Base-by-base conservation (phyloP, 2,113 vertebrate species). In the Gorsachius goisagi region DNA sequence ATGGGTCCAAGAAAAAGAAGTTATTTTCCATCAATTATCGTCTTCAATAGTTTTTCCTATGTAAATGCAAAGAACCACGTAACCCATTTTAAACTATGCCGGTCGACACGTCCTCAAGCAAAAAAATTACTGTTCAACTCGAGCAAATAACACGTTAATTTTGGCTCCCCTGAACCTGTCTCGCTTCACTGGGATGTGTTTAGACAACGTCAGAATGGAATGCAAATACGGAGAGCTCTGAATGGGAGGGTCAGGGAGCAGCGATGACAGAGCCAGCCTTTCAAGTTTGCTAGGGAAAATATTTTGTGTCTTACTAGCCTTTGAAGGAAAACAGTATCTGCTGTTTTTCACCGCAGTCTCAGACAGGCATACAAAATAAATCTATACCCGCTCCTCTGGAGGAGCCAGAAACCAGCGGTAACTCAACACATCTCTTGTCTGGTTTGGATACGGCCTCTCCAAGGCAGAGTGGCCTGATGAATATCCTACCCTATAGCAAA, bases 321-420 rank as follows among this genome's bases (percentile, higher is more conserved):
- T 80, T 53, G 60, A 89, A 81, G 35, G 6, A 77, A 69, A 85
- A 49, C 5, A 14, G 1, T 22, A 15, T 19, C 35, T 55, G 12
- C 15, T 64, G 32, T 47, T 66, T 56, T 44, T 16, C 32, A 73
- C 24, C 73, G 11, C 11, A 74, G 15, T 27, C 59, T 41, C 68
- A 59, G 62, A 68, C 6, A 52, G 28, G 28, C 3, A 15, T 18
- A 19, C 12, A 49, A 66, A 89, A 88, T 22, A 52, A 47, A 62
- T 7, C 17, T 17, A 15, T 11, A 19, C 4, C 37, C 1, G 0
- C 16, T 84, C 3, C 14, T 69, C 24, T 3, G 1, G 24, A 4
- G 15, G 1, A 77, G 39, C 22, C 75, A 77, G 37, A 73, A 30
- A 55, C 17, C 13, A 66, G 47, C 13, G 41, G 35, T 68, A 37